Evolutionary conservation across 1,140 invertebrate genomes (phyloP), one percentile per base, ranked within the genome.

Genomic region (Cecropterus lyciades): DNA sequence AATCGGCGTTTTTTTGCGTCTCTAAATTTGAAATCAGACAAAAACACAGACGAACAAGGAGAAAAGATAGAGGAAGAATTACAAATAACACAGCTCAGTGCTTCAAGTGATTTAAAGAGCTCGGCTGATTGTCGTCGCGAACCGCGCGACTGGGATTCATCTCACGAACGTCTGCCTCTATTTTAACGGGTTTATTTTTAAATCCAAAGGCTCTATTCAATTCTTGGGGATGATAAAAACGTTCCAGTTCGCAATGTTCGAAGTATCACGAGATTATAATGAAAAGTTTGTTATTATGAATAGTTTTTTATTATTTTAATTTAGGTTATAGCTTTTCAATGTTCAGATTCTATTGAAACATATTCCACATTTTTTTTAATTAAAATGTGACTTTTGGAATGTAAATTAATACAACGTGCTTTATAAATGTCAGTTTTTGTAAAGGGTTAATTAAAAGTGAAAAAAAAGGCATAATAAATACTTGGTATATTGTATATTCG

Each of bases 121-220:
- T 62, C 45, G 46, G 30, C 57, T 51, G 57, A 62, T 62, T 62
- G 57, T 62, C 57, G 57, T 62, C 30, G 46, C 57, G 46, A 62
- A 51, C 57, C 57, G 57, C 46, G 57, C 46, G 57, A 62, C 57
- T 62, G 57, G 46, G 46, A 62, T 62, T 62, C 57, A 62, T 62
- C 57, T 62, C 57, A 62, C 57, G 57, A 62, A 49, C 57, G 57
- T 62, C 57, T 62, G 57, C 46, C 30, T 62, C 59, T 62, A 62
- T 62, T 62, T 62, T 51, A 62, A 62, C 59, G 59, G 48, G 59
- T 63, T 63, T 63, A 63, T 63, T 63, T 63, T 63, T 63, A 63
- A 63, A 63, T 52, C 60, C 37, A 52, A 63, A 63, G 60, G 60
- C 48, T 52, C 48, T 63, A 63, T 63, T 63, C 60, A 63, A 63